Percentiles rank a stretch among this genome's conserved stretches.
Conservation (phyloP, 2,888 invertebrate genomes). For the Smittia sp. region DNA sequence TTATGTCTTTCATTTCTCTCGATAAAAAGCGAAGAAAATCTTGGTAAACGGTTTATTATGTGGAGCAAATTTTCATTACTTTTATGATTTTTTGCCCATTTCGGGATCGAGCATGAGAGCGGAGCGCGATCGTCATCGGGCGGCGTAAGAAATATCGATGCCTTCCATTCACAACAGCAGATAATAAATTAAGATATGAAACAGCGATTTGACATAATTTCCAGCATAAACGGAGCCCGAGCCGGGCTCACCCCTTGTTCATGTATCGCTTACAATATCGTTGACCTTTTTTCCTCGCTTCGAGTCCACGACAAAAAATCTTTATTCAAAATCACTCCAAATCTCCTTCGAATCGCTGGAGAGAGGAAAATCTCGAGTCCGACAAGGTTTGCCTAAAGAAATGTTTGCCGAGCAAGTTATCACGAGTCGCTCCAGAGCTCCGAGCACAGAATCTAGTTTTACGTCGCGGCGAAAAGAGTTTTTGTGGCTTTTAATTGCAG, state of each 20-base stretch:
- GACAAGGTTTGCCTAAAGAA: not conserved
- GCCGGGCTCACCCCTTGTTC: not conserved
- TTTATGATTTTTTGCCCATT: not conserved
- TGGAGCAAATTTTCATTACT: not conserved
- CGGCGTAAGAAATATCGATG: no score
- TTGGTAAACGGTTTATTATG: not conserved
- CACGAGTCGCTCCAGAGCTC: not conserved
- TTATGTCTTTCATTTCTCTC: not conserved
- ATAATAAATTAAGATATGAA: not conserved
- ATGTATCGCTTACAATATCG: not conserved
- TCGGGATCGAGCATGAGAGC: no score
- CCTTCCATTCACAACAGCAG: no score
- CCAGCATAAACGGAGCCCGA: not conserved
- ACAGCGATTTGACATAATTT: not conserved
- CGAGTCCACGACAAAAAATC: not conserved
- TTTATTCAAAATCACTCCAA: constrained; percentile 1
- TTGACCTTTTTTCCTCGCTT: not conserved
- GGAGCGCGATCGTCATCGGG: no score
- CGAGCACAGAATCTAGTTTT: not conserved
- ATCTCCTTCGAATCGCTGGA: not conserved
- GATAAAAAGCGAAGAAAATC: not conserved
- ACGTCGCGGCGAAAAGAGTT: not conserved
- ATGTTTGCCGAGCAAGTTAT: not conserved
- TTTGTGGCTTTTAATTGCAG: no score
- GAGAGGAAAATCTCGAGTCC: not conserved